phyloP scores from a whole-genome alignment of 2,797 vertebrate genomes.

The Pseudopleuronectes americanus region DNA sequence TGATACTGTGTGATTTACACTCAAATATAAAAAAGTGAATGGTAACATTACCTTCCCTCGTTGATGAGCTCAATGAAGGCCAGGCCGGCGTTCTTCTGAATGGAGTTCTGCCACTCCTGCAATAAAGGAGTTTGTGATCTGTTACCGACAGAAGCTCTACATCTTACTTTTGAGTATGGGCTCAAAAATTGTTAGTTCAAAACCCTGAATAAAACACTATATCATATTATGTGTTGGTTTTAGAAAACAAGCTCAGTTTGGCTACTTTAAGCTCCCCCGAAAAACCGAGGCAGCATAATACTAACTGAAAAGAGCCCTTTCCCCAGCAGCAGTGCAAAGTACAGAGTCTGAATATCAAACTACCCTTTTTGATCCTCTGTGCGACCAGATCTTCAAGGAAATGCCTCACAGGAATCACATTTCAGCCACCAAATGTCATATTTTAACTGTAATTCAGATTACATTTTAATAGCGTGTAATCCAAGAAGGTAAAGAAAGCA shows the following conservation, averaged over 20 bases:
- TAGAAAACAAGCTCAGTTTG: neutral
- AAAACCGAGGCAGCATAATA: constrained; percentile 9
- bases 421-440: constrained; percentile 42
- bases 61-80: constrained; percentile 99
- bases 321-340: constrained; percentile 11
- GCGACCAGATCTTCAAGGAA: constrained; percentile 32
- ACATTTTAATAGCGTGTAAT: constrained; percentile 63
- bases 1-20: neutral
- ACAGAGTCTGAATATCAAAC: constrained; percentile 26
- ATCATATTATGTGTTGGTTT: constrained; percentile 6
- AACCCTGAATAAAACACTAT: neutral
- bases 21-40: constrained; percentile 5
- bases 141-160: constrained; percentile 22
- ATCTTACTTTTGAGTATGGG: neutral
- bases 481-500: constrained; percentile 64
- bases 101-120: constrained; percentile 99
- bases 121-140: constrained; percentile 47
- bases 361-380: constrained; percentile 21
- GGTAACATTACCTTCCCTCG: constrained; percentile 93
- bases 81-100: constrained; percentile 98
- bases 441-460: constrained; percentile 62
- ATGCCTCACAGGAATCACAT: constrained; percentile 42
- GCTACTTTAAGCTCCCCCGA: constrained; percentile 4
- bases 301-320: constrained; percentile 10
- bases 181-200: constrained; percentile 4